These are phyloP conservation scores for Glaucomys volans DNA, from an alignment of 2,113 vertebrate species.

Conservation along the genomic window DNA sequence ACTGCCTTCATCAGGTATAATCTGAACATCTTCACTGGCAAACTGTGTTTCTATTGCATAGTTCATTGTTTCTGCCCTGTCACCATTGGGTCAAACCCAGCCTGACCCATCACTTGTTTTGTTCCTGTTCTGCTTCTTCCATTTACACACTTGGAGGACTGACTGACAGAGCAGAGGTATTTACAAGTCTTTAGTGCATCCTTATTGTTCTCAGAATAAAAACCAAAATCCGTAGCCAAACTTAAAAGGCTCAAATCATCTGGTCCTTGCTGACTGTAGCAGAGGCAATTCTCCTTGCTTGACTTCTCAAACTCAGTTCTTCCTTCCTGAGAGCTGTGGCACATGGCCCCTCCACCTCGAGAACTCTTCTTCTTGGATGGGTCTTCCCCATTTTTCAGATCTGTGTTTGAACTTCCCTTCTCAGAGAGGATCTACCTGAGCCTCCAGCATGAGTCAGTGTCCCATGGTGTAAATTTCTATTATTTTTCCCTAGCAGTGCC, in stretches of 20 bases:
- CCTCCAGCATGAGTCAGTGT: background rate
- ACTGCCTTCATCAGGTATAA: background rate
- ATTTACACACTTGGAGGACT: background rate
- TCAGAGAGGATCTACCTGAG: background rate
- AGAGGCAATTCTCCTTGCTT: background rate
- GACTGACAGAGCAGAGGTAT: background rate
- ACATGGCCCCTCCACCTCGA: background rate
- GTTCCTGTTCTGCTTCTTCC: background rate
- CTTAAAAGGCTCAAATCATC: background rate
- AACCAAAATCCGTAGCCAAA: background rate
- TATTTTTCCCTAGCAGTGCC: background rate
- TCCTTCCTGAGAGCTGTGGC: background rate
- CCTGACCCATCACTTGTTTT: background rate
- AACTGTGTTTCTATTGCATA: background rate
- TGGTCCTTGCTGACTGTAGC: background rate
- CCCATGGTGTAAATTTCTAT: background rate
- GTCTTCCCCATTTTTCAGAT: background rate
- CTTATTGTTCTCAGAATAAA: background rate
- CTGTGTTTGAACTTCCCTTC: background rate
- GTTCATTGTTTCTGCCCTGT: background rate
- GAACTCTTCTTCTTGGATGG: background rate
- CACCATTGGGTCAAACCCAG: background rate
- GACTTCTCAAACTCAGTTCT: background rate
- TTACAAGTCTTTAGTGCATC: background rate
- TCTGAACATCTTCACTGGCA: background rate